Percentiles rank a stretch among this genome's conserved stretches.
These are phyloP conservation scores for Nannoperca australis DNA, from an alignment of 2,797 vertebrate genomes.

Conservation along the genomic window DNA sequence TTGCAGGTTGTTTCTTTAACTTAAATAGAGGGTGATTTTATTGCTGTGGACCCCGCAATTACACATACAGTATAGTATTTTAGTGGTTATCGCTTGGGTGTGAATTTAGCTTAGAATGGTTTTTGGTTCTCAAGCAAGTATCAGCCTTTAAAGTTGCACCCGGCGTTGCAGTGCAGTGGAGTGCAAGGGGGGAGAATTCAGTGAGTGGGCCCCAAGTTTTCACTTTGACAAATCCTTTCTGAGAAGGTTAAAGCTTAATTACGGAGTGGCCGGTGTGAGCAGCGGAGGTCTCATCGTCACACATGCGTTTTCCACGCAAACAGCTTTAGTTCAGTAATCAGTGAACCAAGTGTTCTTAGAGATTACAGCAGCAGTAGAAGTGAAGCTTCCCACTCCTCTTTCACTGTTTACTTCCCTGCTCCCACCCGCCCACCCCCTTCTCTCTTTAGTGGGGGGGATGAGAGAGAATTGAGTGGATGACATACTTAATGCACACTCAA, in stretches of 20 bases:
- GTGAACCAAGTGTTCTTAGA: slow-evolving; percentile 78
- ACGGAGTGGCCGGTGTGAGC: slow-evolving; percentile 72
- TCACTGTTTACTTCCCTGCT: slow-evolving; percentile 42
- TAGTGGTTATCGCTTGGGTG: not conserved
- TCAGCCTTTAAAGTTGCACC: slow-evolving; percentile 43
- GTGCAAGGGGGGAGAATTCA: slow-evolving; percentile 40
- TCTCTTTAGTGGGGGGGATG: slow-evolving; percentile 2
- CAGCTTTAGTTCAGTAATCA: slow-evolving; percentile 72
- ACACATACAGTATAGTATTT: not conserved
- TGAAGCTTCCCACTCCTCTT: slow-evolving; percentile 44
- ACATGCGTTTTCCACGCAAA: slow-evolving; percentile 74
- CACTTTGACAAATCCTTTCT: slow-evolving; percentile 87
- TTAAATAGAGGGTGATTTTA: slow-evolving; percentile 9
- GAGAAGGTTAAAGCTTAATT: slow-evolving; percentile 87
- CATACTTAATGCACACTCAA: slow-evolving; percentile 15
- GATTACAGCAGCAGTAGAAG: slow-evolving; percentile 72
- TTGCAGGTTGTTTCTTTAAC: slow-evolving; percentile 31
- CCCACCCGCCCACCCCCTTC: not conserved
- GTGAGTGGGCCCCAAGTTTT: slow-evolving; percentile 75
- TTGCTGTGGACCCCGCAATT: not conserved
- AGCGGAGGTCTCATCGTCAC: slow-evolving; percentile 70
- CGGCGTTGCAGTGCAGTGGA: slow-evolving; percentile 9
- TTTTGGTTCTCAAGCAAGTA: slow-evolving; percentile 25
- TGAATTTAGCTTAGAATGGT: not conserved
- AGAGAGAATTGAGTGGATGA: slow-evolving; percentile 22